Evolutionary conservation across 2,797 vertebrate species (phyloP), one percentile per base, ranked within the genome.

Genomic region (Pseudomugil tenellus): DNA sequence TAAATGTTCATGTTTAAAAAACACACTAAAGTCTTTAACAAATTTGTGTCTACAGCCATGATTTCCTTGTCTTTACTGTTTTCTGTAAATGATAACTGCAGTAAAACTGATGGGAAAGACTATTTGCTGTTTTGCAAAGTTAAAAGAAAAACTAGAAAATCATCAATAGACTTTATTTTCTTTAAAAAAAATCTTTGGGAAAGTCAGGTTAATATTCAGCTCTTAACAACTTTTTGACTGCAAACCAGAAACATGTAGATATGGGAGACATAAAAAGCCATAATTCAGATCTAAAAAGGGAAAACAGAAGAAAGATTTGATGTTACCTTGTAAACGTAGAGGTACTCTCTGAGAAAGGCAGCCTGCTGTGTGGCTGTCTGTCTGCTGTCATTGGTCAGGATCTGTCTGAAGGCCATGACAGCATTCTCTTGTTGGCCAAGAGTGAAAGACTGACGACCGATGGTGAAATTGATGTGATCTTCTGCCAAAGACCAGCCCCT

Each of bases 381-480:
- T 77, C 95, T 96, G 90, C 97, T 98, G 77, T 99, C 97, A 59
- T 97, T 97, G 87, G 96, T 95, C 80, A 99, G 91, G 89, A 99
- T 97, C 87, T 98, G 96, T 66, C 95, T 94, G 85, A 99, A 99
- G 57, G 97, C 98, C 14, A 92, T 93, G 6, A 97, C 95, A 0
- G 98, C 96, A 9, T 95, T 96, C 59, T 98, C 97, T 19, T 95
- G 89, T 69, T 98, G 97, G 17, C 90, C 88, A 41, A 99, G 94
- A 0, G 97, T 99, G 66, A 96, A 99, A 21, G 97, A 99, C 88
- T 99, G 98, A 1, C 97, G 96, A 0, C 97, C 98, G 7, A 99
- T 98, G 17, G 96, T 99, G 87, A 99, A 98, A 89, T 99, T 99
- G 83, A 99, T 99, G 67, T 99, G 98, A 87, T 99, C 98, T 81